phyloP scores from a whole-genome alignment of 2,888 invertebrate species.

The Lacanobia oleracea region DNA sequence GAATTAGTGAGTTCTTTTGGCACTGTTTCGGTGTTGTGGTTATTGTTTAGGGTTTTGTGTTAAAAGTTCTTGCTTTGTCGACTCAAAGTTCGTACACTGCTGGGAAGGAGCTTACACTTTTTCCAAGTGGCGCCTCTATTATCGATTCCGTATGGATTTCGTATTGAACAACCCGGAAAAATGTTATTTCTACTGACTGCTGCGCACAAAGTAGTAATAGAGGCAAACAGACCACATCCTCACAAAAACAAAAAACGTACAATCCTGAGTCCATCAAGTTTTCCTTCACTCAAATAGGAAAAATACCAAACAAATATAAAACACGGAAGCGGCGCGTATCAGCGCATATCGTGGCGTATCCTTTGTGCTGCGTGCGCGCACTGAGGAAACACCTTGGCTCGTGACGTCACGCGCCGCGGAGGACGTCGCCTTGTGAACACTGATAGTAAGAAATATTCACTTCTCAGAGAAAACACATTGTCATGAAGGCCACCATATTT shows the following conservation, averaged over 20 bases:
- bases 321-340: constrained; percentile 71
- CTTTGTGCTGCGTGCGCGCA: constrained; percentile 71
- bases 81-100: background rate
- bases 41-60: background rate
- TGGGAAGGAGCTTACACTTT: background rate
- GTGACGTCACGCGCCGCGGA: constrained; percentile 58
- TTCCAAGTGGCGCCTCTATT: background rate
- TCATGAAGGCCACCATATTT: constrained; percentile 39
- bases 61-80: background rate
- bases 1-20: background rate
- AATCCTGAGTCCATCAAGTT: constrained; percentile 49
- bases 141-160: too few species aligned
- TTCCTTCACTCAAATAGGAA: constrained; percentile 65
- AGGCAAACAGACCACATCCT: constrained; percentile 12
- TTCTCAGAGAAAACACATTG: constrained; percentile 58
- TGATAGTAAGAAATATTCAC: constrained; percentile 59
- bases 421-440: constrained; percentile 61
- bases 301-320: constrained; percentile 67
- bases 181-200: background rate
- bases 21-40: background rate
- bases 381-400: constrained; percentile 74
- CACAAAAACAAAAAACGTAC: constrained; percentile 16
- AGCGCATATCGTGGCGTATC: constrained; percentile 72
- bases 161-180: background rate
- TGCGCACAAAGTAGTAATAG: constrained; percentile 10